Evolutionary conservation across 1,140 invertebrate species (phyloP).

Genomic region (Megathymus violae): DNA sequence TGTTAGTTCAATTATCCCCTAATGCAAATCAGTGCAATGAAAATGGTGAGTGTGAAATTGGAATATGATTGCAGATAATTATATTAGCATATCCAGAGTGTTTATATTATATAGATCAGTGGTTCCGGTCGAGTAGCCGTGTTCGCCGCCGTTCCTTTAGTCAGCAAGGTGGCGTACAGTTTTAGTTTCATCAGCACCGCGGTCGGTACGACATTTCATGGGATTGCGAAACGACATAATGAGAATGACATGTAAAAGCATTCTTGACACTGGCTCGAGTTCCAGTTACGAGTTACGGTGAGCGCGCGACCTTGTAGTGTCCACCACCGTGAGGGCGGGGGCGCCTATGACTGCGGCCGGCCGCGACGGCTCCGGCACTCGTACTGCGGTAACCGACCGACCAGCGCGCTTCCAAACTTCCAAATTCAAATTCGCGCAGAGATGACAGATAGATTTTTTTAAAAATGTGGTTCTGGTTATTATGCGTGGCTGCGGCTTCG

Average conservation of each 20-base stretch:
- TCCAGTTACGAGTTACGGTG: conserved; percentile 50
- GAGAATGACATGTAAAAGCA: conserved; percentile 55
- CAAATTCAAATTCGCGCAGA: conserved; percentile 56
- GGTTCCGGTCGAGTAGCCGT: conserved; percentile 23
- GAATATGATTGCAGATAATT: neutral
- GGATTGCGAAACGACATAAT: conserved; percentile 48
- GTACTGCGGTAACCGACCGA: conserved; percentile 64
- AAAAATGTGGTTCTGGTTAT: conserved; percentile 67
- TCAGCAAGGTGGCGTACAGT: conserved; percentile 12
- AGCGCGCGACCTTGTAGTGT: conserved; percentile 65
- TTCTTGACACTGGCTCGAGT: conserved; percentile 53
- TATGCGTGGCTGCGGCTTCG: conserved; percentile 57
- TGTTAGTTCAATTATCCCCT: too few species aligned
- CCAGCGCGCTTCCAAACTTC: conserved; percentile 65
- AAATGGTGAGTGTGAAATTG: neutral
- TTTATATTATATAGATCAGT: neutral
- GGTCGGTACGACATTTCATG: conserved; percentile 39
- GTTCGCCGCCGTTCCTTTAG: conserved; percentile 1
- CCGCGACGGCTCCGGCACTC: conserved; percentile 58
- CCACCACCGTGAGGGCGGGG: conserved; percentile 66
- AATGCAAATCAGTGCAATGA: neutral
- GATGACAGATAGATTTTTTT: conserved; percentile 63
- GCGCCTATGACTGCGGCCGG: conserved; percentile 65
- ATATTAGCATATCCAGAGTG: conserved; percentile 1
- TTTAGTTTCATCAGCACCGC: conserved; percentile 24